Conservation (phyloP, 2,797 vertebrate species). For the Megalops cyprinoides region DNA sequence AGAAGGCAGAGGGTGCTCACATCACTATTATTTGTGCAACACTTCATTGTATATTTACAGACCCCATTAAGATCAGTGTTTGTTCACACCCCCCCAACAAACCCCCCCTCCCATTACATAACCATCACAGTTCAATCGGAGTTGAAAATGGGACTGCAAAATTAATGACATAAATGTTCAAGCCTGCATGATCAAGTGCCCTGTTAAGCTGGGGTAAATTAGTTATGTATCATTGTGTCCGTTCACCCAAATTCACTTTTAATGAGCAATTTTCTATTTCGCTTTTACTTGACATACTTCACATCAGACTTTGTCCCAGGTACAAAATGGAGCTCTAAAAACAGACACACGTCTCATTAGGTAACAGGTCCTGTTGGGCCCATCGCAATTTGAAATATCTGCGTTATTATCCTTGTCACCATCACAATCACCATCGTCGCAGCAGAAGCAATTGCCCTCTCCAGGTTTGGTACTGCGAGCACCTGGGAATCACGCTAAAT, state of each 20-base stretch:
- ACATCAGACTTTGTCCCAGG: conserved; percentile 56
- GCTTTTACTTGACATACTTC: conserved; percentile 58
- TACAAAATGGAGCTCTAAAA: conserved; percentile 53
- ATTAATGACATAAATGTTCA: conserved; percentile 36
- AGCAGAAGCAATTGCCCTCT: conserved; percentile 41
- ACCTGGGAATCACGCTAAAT: conserved; percentile 30
- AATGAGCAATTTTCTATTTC: conserved; percentile 59
- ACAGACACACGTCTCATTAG: conserved; percentile 61
- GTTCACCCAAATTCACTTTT: conserved; percentile 56
- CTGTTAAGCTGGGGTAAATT: conserved; percentile 54
- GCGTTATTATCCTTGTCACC: conserved; percentile 46
- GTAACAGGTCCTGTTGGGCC: conserved; percentile 45
- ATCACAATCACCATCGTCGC: conserved; percentile 47
- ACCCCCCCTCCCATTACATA: conserved; percentile 28
- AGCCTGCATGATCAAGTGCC: conserved; percentile 47
- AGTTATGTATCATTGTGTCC: conserved; percentile 48
- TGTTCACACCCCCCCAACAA: too few species aligned
- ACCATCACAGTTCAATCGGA: conserved; percentile 22
- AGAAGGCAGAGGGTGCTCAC: conserved; percentile 15
- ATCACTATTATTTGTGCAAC: conserved; percentile 44
- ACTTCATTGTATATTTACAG: conserved; percentile 30
- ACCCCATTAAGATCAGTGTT: conserved; percentile 5
- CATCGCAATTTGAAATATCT: conserved; percentile 48
- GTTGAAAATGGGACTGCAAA: conserved; percentile 30
- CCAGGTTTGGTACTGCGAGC: conserved; percentile 35